Evolutionary conservation across 2,113 vertebrate species (phyloP), one percentile per base, ranked within the genome.

Genomic region (Alectura lathami): DNA sequence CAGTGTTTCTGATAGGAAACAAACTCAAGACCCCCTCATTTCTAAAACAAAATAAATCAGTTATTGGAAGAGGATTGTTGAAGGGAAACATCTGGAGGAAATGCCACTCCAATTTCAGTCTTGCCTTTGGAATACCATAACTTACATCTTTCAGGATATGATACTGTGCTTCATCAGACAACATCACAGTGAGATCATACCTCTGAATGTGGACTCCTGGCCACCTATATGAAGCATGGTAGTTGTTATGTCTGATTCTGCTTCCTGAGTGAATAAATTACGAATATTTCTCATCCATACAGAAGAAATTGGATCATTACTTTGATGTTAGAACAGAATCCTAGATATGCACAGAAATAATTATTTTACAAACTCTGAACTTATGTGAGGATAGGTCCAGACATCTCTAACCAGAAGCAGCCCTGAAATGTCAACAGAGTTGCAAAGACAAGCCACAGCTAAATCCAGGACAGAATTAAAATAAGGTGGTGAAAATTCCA

Each of bases 41-140:
- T 93, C 53, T 89, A 7, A n/a, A 54, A 26, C 20, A 48, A 83
- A 68, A 20, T 20, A 73, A 83, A 88, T 11, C 62, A 59, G 82
- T 80, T 93, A 26, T 54, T 95, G 79, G 57, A 93, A 86, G 76
- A 88, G 64, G 89, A 62, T 43, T 94, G 80, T 76, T 94, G 91
- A 92, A 94, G 94, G 64, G 83, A 96, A 96, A 93, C 95, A 94
- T 93, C 91, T 96, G 93, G 91, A 91, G 91, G 96, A 96, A 97
- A 95, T 96, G 64, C 85, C 94, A 91, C 53, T 88, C 27, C 91
- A 95, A 67, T 91, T 91, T 94, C 89, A 90, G n/a, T 86, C 79
- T 80, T 93, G 64, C 93, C 91, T 96, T 97, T 68, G 86, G 64
- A 72, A 78, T 86, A 72, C 38, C 60, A 77, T 94, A 94, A 43